These are phyloP conservation scores for Coccyzus lansbergi DNA, from an alignment of 2,797 vertebrate genomes.

Conservation along the genomic window DNA sequence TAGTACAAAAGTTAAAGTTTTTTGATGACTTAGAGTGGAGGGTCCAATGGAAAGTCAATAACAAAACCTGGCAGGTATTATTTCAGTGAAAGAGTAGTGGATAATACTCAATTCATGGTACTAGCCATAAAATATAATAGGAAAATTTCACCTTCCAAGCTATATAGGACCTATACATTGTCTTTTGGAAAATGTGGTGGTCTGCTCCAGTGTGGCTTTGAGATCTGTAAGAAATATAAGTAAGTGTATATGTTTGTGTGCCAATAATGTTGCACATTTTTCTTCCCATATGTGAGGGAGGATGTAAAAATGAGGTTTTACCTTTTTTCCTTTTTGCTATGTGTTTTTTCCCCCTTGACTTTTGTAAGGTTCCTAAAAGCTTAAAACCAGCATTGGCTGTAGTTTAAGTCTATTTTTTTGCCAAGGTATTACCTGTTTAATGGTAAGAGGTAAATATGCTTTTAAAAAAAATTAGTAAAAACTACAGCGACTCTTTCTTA, in stretches of 20 bases:
- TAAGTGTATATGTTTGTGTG: not conserved
- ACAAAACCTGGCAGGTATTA: not conserved
- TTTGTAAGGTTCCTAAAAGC: not conserved
- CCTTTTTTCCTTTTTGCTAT: not conserved
- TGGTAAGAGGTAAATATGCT: constrained; percentile 21
- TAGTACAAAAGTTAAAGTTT: not conserved
- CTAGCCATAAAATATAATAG: not conserved
- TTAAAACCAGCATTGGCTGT: not conserved
- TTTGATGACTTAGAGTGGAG: not conserved
- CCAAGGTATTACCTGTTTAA: not conserved
- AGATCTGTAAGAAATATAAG: not conserved
- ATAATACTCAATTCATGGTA: not conserved
- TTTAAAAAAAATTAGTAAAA: not conserved
- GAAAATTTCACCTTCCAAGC: not conserved
- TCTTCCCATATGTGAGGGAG: not conserved
- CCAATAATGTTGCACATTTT: not conserved
- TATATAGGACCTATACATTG: not conserved
- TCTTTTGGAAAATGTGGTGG: not conserved
- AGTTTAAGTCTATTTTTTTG: constrained; percentile 31
- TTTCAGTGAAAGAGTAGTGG: not conserved
- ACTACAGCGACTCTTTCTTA: not conserved
- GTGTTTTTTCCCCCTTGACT: not conserved
- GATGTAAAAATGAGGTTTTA: not conserved
- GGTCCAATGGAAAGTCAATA: not conserved
- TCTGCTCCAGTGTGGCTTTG: not conserved